Percentiles rank a stretch among this genome's conserved stretches.
phyloP scores from a whole-genome alignment of 1,140 invertebrate species.

The Musca domestica region DNA sequence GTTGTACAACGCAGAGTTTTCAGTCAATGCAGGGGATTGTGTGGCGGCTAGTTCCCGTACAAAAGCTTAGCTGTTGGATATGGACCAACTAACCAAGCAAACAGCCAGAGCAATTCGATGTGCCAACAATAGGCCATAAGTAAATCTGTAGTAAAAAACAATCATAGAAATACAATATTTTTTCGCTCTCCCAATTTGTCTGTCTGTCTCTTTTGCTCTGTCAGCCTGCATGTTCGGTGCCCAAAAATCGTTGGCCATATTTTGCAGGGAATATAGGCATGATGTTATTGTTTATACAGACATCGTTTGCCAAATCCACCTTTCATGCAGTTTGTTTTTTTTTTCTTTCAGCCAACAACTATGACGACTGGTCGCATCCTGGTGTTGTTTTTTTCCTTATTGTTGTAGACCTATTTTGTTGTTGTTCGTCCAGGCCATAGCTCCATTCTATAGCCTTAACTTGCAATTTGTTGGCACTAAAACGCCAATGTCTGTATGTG shows the following conservation, averaged over 20 bases:
- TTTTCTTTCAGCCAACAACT: too few species aligned
- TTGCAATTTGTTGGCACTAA: constrained; percentile 20
- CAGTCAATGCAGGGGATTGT: background rate
- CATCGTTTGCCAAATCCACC: constrained; percentile 19
- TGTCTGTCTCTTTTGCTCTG: background rate
- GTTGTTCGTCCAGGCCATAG: background rate
- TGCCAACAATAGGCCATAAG: background rate
- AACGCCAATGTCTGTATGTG: background rate
- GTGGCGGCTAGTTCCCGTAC: background rate
- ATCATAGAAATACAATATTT: background rate
- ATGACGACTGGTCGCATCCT: background rate
- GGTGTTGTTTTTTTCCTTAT: background rate
- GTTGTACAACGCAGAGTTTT: background rate
- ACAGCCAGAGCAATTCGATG: too few species aligned
- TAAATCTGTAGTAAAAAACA: constrained; percentile 13
- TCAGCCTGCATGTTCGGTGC: background rate
- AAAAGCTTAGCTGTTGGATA: background rate
- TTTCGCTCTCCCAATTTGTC: background rate
- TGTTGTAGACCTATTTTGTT: background rate
- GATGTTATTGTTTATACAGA: constrained; percentile 19
- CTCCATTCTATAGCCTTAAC: background rate
- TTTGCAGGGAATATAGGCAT: background rate
- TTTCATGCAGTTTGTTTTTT: constrained; percentile 11
- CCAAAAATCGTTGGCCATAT: background rate
- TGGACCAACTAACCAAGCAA: too few species aligned